A percentile compares a stretch with the other conserved stretches of the same genome.
These are phyloP conservation scores for Distichodus sexfasciatus DNA, from an alignment of 2,797 vertebrate species.

Conservation along the genomic window DNA sequence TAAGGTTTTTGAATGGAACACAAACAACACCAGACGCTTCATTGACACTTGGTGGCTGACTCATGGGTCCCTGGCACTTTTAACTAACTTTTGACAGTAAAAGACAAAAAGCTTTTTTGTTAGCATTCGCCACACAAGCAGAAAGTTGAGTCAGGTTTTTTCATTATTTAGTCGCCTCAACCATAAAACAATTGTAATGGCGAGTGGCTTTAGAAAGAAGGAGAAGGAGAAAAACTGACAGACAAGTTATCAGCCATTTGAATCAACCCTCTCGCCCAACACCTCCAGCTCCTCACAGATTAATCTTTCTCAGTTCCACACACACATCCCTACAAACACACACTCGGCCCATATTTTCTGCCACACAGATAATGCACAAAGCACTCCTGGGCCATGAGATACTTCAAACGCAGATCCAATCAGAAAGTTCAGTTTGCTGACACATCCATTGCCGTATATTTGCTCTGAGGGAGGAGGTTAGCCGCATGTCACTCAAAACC, in stretches of 20 bases:
- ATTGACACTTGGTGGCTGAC: not conserved
- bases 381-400: slow-evolving; percentile 6
- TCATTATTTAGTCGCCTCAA: no score
- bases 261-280: slow-evolving; percentile 3
- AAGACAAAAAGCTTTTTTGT: no score
- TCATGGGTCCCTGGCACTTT: not conserved
- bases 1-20: not conserved
- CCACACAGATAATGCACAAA: slow-evolving; percentile 11
- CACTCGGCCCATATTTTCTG: not conserved
- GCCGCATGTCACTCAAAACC: not conserved
- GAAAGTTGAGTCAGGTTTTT: not conserved
- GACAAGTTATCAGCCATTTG: slow-evolving; percentile 5
- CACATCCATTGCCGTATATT: slow-evolving; percentile 19
- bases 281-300: slow-evolving; percentile 10
- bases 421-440: slow-evolving; percentile 16
- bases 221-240: not conserved
- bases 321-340: not conserved
- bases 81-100: not conserved
- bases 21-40: not conserved
- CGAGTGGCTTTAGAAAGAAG: not conserved
- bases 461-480: slow-evolving; percentile 17
- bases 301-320: not conserved
- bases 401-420: slow-evolving; percentile 16
- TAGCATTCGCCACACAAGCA: no score
- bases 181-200: not conserved